A percentile compares a stretch with the other conserved stretches of the same genome.
Conservation (phyloP, 2,113 vertebrate species). For the Nycticorax nycticorax region DNA sequence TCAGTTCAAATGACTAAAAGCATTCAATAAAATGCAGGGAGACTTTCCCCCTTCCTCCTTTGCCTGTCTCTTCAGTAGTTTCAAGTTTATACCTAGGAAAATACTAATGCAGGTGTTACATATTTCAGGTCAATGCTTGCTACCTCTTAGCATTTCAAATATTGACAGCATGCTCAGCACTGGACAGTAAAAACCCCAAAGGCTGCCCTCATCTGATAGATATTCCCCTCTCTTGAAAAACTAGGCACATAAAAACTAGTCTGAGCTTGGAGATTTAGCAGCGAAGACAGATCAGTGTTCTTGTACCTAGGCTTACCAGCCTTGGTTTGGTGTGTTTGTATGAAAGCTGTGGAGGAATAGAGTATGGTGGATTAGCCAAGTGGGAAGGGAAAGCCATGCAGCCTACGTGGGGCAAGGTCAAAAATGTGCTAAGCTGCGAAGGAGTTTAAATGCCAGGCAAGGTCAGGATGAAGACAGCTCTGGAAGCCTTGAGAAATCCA, state of each 20-base stretch:
- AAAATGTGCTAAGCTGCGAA: background rate
- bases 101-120: background rate
- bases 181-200: background rate
- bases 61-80: background rate
- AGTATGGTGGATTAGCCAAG: background rate
- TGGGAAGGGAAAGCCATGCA: background rate
- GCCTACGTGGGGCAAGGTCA: background rate
- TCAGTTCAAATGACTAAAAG: background rate
- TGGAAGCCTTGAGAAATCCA: background rate
- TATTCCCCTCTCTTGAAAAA: background rate
- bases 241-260: background rate
- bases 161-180: background rate
- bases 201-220: background rate
- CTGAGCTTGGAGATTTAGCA: background rate
- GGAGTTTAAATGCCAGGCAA: background rate
- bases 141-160: background rate
- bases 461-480: background rate
- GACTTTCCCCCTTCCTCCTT: background rate
- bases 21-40: background rate
- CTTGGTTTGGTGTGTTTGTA: background rate
- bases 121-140: background rate
- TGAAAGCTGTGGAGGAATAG: background rate
- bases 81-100: background rate
- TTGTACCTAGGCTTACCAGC: background rate
- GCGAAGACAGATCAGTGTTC: background rate